These are phyloP conservation scores for Drosophila kurseongensis DNA, from an alignment of 1,140 invertebrate genomes.

Conservation along the genomic window DNA sequence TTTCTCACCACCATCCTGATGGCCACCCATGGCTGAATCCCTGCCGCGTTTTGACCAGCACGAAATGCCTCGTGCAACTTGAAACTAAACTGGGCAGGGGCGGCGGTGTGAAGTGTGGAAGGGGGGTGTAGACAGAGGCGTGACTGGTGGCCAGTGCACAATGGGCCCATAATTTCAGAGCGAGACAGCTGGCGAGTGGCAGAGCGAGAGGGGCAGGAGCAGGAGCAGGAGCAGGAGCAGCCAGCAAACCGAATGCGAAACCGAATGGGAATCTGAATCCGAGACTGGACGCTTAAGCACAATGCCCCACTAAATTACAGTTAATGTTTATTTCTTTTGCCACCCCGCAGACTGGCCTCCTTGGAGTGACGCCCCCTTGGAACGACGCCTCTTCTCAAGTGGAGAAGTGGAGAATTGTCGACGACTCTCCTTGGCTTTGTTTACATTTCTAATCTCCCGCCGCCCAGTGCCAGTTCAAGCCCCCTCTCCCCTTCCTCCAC, in stretches of 20 bases:
- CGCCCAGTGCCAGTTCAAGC: conserved; percentile 12
- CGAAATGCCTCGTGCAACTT: conserved; percentile 75
- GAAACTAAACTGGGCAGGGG: conserved; percentile 55
- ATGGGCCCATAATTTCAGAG: conserved; percentile 76
- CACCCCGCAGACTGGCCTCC: conserved; percentile 28
- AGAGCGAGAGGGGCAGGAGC: background rate
- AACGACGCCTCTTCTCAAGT: background rate
- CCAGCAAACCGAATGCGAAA: conserved; percentile 46
- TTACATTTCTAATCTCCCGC: conserved; percentile 76
- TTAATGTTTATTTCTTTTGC: conserved; percentile 81
- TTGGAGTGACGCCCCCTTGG: background rate
- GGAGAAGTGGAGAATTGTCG: conserved; percentile 28
- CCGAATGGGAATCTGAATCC: conserved; percentile 43
- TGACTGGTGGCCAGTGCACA: conserved; percentile 52
- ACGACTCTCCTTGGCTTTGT: conserved; percentile 64
- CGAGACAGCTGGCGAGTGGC: conserved; percentile 17
- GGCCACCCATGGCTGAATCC: conserved; percentile 30
- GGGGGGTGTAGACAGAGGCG: conserved; percentile 18
- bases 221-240: background rate
- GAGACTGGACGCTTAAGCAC: conserved; percentile 78
- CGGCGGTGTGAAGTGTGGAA: background rate
- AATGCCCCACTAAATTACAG: conserved; percentile 83
- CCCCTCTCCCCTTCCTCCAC: background rate
- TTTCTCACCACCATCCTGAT: background rate
- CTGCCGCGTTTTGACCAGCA: conserved; percentile 79